Base-by-base conservation (phyloP, 2,888 invertebrate species). In the Chrysolina haemoptera region DNA sequence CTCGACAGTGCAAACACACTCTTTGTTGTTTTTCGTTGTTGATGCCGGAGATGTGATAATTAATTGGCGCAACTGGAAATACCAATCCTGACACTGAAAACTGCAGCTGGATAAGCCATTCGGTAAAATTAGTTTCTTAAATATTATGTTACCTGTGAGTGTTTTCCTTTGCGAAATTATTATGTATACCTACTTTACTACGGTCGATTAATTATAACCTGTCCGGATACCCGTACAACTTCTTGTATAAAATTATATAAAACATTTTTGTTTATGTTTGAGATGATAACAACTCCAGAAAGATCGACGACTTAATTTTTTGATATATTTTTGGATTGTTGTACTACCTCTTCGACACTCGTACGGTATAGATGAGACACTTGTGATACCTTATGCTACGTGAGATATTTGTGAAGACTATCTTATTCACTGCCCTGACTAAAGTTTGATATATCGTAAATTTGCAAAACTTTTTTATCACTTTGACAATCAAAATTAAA, bases 81-180 rank as follows among this genome's bases (percentile, higher is more conserved):
- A 65, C 50, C 66, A 78, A 78, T 81, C 76, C 76, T 78, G 81
- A 78, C 81, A 82, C 76, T 68, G 73, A 80, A 82, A 79, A 79
- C 76, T 74, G 77, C 70, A 73, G 27, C 78, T 72, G 71, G 78
- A 77, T 79, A 81, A 82, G 78, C 79, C 81, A 78, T 73, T 74
- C 70, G 77, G 78, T 79, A 79, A 81, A 81, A 75, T 79, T 75
- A 81, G 76, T 79, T 74, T 76, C 76, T 78, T 79, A 73, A 79
- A 67, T 71, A 71, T 71, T 67, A 59, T 48, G 50, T 71, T 71
- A 71, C 71, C 59, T 6, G 27, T 18, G 27, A 55, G 41, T 55
- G 66, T 66, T 66, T 41, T 18, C 48, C 20, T 22, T 12, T 18
- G 40, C 5, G 20, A 11, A 68, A 68, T 68, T 68, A 68, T 68